Conservation (phyloP, 2,888 invertebrate species). For the Caenorhabditis afra region DNA sequence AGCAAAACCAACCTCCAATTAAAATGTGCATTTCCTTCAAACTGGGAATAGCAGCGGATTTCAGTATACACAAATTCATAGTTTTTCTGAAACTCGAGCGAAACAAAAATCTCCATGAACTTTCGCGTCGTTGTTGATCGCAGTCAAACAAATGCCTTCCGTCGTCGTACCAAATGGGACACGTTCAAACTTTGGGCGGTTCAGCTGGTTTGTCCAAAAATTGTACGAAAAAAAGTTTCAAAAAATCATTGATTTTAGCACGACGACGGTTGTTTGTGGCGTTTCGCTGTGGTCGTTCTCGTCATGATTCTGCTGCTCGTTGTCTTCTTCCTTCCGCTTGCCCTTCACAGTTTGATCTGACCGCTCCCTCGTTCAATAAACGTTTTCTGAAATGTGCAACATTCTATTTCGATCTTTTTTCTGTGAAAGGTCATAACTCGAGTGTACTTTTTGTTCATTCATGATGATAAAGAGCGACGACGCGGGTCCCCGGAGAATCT, state of each 20-base stretch:
- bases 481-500: no score
- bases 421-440: no score
- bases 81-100: neutral
- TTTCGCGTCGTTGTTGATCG: constrained; percentile 35
- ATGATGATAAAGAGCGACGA: no score
- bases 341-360: constrained; percentile 30
- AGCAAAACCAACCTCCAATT: no score
- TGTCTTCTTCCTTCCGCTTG: constrained; percentile 40
- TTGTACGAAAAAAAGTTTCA: neutral
- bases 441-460: no score
- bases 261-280: constrained; percentile 37
- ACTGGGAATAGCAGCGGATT: neutral
- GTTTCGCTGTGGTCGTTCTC: constrained; percentile 36
- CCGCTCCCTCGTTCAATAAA: neutral
- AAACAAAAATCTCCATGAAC: neutral
- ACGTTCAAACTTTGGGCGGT: constrained; percentile 26
- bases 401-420: no score
- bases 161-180: constrained; percentile 16
- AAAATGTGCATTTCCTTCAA: no score
- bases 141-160: constrained; percentile 24
- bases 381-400: no score
- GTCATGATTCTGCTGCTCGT: constrained; percentile 38
- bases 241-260: constrained; percentile 31
- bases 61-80: neutral
- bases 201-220: constrained; percentile 11